Base-by-base conservation (phyloP, 2,113 vertebrate genomes). In the Etheostoma spectabile region DNA sequence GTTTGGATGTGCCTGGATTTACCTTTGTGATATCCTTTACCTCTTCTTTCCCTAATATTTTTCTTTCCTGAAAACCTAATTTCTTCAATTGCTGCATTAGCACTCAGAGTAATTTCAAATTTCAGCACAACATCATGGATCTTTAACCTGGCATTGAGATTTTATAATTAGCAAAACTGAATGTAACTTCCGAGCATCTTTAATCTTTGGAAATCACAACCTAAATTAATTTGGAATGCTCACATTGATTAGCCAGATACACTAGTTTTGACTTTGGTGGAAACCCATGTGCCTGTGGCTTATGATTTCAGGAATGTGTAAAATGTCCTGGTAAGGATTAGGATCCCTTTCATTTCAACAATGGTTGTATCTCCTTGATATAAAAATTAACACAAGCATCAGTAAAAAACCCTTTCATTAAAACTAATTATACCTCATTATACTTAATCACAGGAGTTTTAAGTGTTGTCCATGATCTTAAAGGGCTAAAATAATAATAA, bases 91-190 rank as follows among this genome's bases (percentile, higher is more conserved):
- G 16, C 5, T 14, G 45, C 8, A 49, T 35, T 15, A 16, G 19
- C 27, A 60, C n/a, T 65, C 14, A 16, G 22, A 66, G 46, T 27
- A 52, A 38, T 15, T 42, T 18, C 6, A 19, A 68, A 6, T 16
- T 49, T 18, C 11, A 1, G 6, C 27, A 30, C 27, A 52, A 45
- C 2, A 0, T 1, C n/a, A 16, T 52, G 6, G 51, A 8, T 12
- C 60, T 62, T 62, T 21, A 62, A 19, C 18, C 33, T 35, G 30
- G 59, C 18, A 35, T 42, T 5, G 14, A 62, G 8, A 8, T 35
- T 38, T 45, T 46, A 30, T n/a, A 60, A 46, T 45, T 5, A 70
- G n/a, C 1, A 3, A 57, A 59, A 30, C 53, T 46, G 10, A 27
- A 45, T 27, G 22, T 61, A 51, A 46, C 11, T 21, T 71, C 5